These are phyloP conservation scores for Cheilosia urbana DNA, from an alignment of 2,888 invertebrate species.

Conservation along the genomic window DNA sequence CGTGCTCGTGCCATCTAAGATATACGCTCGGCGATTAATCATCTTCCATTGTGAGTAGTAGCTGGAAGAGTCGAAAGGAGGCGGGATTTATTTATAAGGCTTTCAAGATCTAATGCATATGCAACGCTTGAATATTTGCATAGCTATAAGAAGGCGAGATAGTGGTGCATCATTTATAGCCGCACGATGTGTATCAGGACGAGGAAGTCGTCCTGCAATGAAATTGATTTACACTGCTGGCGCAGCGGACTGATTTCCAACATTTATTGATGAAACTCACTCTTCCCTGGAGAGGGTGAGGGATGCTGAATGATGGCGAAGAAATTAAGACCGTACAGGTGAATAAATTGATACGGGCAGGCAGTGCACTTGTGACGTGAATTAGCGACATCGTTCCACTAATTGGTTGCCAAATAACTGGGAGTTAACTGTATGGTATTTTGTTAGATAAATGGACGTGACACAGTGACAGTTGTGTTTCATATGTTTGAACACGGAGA, in stretches of 20 bases:
- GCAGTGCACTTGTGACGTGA: not conserved
- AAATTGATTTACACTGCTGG: constrained; percentile 46
- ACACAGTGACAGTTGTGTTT: not conserved
- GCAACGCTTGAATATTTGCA: not conserved
- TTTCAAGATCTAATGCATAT: not conserved
- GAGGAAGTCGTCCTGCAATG: constrained; percentile 42
- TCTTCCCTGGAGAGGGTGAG: constrained; percentile 6
- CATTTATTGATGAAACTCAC: constrained; percentile 36
- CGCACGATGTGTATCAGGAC: constrained; percentile 9
- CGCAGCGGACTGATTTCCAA: constrained; percentile 27
- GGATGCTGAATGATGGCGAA: not conserved
- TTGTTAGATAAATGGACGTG: not conserved
- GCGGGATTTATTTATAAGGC: constrained; percentile 6
- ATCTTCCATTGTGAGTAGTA: constrained; percentile 13
- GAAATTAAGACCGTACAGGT: constrained; percentile 10
- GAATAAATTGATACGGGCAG: not conserved
- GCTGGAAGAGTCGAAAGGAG: not conserved
- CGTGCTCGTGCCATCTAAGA: constrained; percentile 8
- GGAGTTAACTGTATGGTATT: not conserved
- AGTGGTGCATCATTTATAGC: not conserved
- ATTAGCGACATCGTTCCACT: not conserved
- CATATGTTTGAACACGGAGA: not conserved
- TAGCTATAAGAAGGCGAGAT: not conserved
- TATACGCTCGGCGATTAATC: constrained; percentile 28
- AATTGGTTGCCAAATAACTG: not conserved